These are phyloP conservation scores for Yponomeuta malinellus DNA, from an alignment of 2,888 invertebrate species.

Conservation along the genomic window DNA sequence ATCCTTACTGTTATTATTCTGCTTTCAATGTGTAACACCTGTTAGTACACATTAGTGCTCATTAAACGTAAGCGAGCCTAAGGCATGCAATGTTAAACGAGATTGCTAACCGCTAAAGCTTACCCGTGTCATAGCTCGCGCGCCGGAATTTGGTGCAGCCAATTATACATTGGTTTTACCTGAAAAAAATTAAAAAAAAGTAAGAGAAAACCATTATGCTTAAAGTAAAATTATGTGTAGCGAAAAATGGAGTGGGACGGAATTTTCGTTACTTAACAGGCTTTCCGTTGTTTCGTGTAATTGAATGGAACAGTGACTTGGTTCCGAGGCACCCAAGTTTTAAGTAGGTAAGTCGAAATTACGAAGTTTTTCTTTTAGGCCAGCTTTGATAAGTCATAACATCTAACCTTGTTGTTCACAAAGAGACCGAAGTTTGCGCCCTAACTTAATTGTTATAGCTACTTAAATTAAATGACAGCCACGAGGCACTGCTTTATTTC, in stretches of 20 bases:
- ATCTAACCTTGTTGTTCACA: neutral
- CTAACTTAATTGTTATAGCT: neutral
- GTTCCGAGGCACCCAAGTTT: slow-evolving; percentile 42
- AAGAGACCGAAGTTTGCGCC: slow-evolving; percentile 12
- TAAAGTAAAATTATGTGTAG: neutral
- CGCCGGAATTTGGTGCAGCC: slow-evolving; percentile 26
- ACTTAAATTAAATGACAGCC: neutral
- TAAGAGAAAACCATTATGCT: slow-evolving; percentile 20
- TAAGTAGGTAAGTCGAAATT: slow-evolving; percentile 44
- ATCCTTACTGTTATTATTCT: no score
- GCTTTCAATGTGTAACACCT: no score
- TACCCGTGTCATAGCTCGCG: slow-evolving; percentile 58
- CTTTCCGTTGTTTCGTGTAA: slow-evolving; percentile 45
- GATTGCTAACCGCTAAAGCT: slow-evolving; percentile 26
- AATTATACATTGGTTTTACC: slow-evolving; percentile 47
- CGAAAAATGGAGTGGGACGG: slow-evolving; percentile 42
- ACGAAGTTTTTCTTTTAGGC: slow-evolving; percentile 37
- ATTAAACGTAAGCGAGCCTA: neutral
- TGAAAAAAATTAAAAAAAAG: slow-evolving; percentile 30
- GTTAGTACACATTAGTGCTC: no score
- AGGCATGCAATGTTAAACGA: no score
- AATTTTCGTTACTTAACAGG: slow-evolving; percentile 46
- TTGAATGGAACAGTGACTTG: slow-evolving; percentile 52
- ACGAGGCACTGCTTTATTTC: neutral
- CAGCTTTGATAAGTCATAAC: slow-evolving; percentile 27